Evolutionary conservation across 1,140 invertebrate species (phyloP).

Genomic region (Brachionus koreanus): DNA sequence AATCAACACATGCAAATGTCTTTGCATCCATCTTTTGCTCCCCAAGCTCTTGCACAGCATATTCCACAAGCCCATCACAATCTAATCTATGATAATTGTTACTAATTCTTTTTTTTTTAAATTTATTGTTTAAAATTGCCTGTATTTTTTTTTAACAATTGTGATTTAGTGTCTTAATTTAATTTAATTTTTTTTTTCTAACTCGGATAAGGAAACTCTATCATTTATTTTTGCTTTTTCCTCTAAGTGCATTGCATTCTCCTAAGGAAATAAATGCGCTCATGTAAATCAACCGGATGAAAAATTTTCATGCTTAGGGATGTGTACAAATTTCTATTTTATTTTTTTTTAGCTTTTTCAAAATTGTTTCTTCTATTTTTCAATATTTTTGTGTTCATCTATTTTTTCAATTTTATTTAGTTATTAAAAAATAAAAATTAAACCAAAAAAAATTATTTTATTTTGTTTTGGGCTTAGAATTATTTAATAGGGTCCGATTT

Average conservation of each 20-base stretch:
- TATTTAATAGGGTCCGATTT: background rate
- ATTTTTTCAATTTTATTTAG: background rate
- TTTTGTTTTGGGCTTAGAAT: background rate
- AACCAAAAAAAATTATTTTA: background rate
- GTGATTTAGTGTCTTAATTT: background rate
- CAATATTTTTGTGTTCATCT: background rate
- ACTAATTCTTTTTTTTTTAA: background rate
- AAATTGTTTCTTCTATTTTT: background rate
- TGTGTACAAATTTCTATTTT: slow-evolving; percentile 1
- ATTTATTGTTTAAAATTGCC: background rate
- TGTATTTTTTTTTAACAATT: background rate
- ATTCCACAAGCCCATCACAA: background rate
- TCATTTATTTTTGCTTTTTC: background rate
- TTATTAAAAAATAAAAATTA: background rate
- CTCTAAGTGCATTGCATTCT: background rate
- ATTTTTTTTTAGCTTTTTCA: background rate
- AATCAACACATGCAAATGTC: slow-evolving; percentile 65
- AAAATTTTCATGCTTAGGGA: background rate
- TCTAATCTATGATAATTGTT: slow-evolving; percentile 31
- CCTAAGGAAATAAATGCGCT: background rate
- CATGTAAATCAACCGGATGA: slow-evolving; percentile 35
- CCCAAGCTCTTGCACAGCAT: background rate
- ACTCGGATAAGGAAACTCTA: background rate
- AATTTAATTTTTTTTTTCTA: background rate
- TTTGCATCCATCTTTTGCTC: background rate